Conservation (phyloP, 2,888 invertebrate genomes). For the Aleiodes testaceus region DNA sequence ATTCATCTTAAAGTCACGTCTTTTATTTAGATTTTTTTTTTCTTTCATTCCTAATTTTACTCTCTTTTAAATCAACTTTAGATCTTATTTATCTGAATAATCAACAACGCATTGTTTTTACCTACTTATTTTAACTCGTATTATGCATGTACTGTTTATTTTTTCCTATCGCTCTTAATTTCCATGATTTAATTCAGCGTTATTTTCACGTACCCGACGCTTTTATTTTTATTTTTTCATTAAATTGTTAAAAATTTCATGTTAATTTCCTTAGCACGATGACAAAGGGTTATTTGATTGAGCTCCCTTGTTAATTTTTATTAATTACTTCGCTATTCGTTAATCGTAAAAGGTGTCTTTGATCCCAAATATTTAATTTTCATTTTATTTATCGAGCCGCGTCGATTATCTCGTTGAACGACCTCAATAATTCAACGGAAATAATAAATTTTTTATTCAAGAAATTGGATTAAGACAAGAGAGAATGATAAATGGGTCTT, state of each 20-base stretch:
- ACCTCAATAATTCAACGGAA: slow-evolving; percentile 6
- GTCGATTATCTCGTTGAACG: slow-evolving; percentile 46
- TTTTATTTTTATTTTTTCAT: slow-evolving; percentile 23
- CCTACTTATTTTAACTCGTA: slow-evolving; percentile 43
- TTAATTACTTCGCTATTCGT: slow-evolving; percentile 43
- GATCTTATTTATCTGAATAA: slow-evolving; percentile 61
- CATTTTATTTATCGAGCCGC: slow-evolving; percentile 60
- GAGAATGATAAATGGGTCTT: slow-evolving; percentile 16
- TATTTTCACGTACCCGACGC: slow-evolving; percentile 37
- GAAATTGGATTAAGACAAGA: background rate
- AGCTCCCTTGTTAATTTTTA: slow-evolving; percentile 52
- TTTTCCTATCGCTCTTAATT: slow-evolving; percentile 21
- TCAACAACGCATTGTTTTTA: slow-evolving; percentile 56
- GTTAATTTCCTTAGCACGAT: slow-evolving; percentile 38
- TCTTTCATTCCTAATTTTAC: slow-evolving; percentile 29
- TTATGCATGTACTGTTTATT: slow-evolving; percentile 42
- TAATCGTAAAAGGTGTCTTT: slow-evolving; percentile 57
- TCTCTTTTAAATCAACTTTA: slow-evolving; percentile 53
- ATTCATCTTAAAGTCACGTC: slow-evolving; percentile 50
- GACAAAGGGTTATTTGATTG: slow-evolving; percentile 57
- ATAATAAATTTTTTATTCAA: slow-evolving; percentile 1
- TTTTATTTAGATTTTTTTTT: slow-evolving; percentile 46
- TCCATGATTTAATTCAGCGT: slow-evolving; percentile 20
- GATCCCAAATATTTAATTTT: slow-evolving; percentile 58
- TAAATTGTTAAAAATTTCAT: slow-evolving; percentile 12